These are phyloP conservation scores for Epirrhoe alternata DNA, from an alignment of 2,888 invertebrate species.

Conservation along the genomic window DNA sequence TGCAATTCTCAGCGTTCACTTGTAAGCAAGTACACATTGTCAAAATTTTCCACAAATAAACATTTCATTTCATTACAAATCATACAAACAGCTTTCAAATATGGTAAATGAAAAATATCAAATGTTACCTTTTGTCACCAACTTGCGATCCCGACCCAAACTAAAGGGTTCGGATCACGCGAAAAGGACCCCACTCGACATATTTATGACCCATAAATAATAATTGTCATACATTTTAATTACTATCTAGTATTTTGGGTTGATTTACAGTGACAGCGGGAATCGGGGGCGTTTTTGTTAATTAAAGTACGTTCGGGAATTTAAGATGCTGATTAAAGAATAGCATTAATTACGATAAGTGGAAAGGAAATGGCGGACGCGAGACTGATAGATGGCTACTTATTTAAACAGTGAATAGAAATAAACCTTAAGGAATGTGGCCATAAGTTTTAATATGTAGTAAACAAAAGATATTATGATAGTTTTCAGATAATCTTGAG, in stretches of 20 bases:
- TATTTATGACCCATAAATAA: slow-evolving; percentile 73
- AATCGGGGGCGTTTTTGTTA: slow-evolving; percentile 49
- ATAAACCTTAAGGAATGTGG: neutral
- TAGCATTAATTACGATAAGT: slow-evolving; percentile 50
- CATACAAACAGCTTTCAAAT: too few species aligned
- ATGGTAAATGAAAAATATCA: neutral
- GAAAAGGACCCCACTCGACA: slow-evolving; percentile 59
- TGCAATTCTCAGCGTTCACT: too few species aligned
- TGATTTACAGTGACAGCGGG: slow-evolving; percentile 51
- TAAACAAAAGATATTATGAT: too few species aligned
- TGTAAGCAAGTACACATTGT: too few species aligned
- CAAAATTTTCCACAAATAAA: too few species aligned
- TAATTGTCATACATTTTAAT: slow-evolving; percentile 72
- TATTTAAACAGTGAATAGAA: neutral
- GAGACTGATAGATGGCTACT: slow-evolving; percentile 7
- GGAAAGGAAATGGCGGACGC: slow-evolving; percentile 1
- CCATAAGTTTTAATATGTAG: neutral
- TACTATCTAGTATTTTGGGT: slow-evolving; percentile 67
- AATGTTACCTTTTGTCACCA: slow-evolving; percentile 18
- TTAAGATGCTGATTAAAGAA: slow-evolving; percentile 56
- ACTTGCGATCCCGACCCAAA: slow-evolving; percentile 22
- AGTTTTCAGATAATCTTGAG: too few species aligned
- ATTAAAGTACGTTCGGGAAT: slow-evolving; percentile 57
- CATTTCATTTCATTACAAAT: too few species aligned
- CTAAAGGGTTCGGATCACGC: slow-evolving; percentile 41